These are phyloP conservation scores for Sarcophaga peregrina DNA, from an alignment of 1,140 invertebrate species.

Conservation along the genomic window DNA sequence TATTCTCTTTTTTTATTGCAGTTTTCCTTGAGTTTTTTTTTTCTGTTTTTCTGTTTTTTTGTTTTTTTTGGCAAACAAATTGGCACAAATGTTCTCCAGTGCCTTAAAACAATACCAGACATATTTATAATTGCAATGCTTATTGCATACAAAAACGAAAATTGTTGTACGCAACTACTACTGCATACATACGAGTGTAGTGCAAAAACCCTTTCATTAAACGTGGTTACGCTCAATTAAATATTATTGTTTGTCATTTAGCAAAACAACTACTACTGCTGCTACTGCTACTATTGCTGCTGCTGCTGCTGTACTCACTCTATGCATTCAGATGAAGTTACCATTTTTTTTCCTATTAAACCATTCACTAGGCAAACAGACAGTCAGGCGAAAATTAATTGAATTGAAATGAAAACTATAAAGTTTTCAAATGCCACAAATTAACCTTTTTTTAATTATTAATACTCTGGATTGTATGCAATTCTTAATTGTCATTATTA, in stretches of 20 bases:
- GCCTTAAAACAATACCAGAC: conserved; percentile 35
- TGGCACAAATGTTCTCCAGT: conserved; percentile 36
- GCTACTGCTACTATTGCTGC: not conserved
- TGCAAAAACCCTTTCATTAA: conserved; percentile 38
- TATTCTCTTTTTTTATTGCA: no score
- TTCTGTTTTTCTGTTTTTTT: not conserved
- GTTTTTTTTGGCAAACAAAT: conserved; percentile 25
- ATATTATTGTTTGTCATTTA: conserved; percentile 57
- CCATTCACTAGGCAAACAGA: not conserved
- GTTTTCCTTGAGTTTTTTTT: not conserved
- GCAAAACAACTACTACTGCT: no score
- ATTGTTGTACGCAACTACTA: not conserved
- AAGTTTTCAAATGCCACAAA: conserved; percentile 23
- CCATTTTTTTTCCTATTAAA: not conserved
- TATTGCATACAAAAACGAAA: not conserved
- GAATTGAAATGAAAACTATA: conserved; percentile 17
- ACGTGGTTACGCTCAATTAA: conserved; percentile 59
- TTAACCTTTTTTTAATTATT: conserved; percentile 20
- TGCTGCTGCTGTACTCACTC: not conserved
- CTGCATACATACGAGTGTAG: not conserved
- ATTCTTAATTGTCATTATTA: not conserved
- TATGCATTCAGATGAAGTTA: not conserved
- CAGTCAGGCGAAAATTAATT: not conserved
- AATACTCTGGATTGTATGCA: not conserved
- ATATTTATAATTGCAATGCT: not conserved